Conservation (phyloP, 2,888 invertebrate genomes). For the Ecliptopera silaceata region DNA sequence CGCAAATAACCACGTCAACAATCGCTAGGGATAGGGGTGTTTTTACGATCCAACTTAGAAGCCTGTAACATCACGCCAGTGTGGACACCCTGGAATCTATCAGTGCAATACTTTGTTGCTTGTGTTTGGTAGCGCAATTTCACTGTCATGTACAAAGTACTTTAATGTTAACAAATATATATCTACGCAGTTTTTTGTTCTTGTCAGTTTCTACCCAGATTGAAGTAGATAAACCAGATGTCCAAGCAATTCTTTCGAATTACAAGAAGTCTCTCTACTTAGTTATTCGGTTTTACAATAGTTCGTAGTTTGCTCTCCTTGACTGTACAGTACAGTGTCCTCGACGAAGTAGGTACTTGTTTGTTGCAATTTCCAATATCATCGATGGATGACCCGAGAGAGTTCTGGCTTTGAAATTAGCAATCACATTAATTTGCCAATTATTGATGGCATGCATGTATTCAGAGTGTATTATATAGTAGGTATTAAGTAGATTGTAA, state of each 20-base stretch:
- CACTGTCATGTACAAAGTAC: too few relatives aligned
- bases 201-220: too few relatives aligned
- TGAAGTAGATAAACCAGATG: too few relatives aligned
- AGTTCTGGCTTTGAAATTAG: constrained; percentile 22
- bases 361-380: constrained; percentile 15
- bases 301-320: too few relatives aligned
- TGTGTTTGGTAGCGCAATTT: not conserved
- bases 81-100: not conserved
- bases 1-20: constrained; percentile 22
- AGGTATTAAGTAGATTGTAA: not conserved
- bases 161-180: too few relatives aligned
- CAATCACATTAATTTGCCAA: constrained; percentile 26
- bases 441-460: constrained; percentile 14
- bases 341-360: not conserved
- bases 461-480: not conserved
- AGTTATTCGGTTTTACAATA: too few relatives aligned
- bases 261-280: too few relatives aligned
- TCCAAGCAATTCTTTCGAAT: too few relatives aligned
- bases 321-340: not conserved
- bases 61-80: constrained; percentile 3
- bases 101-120: not conserved
- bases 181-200: too few relatives aligned
- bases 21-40: constrained; percentile 15
- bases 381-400: constrained; percentile 22
- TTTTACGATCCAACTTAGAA: constrained; percentile 20